These are phyloP conservation scores for Pristis pectinata DNA, from an alignment of 2,797 vertebrate genomes.

Conservation along the genomic window DNA sequence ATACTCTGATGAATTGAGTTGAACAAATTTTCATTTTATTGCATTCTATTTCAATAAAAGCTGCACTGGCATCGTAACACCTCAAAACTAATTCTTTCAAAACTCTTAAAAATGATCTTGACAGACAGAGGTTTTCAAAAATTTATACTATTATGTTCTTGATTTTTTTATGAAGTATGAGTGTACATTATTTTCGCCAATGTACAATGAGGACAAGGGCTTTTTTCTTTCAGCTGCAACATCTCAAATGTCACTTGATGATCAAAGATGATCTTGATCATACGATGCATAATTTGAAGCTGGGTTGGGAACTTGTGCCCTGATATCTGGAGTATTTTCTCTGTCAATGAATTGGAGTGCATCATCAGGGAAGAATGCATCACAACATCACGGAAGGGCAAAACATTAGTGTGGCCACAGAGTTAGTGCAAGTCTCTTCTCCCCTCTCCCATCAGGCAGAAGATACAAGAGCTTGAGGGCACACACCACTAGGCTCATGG, in stretches of 20 bases:
- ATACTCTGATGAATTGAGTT: conserved; percentile 26
- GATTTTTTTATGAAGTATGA: neutral
- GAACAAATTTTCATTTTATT: conserved; percentile 3
- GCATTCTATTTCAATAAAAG: neutral
- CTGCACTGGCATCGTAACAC: neutral
- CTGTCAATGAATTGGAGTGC: neutral
- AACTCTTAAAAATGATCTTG: conserved; percentile 10
- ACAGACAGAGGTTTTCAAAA: neutral
- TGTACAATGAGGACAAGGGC: neutral
- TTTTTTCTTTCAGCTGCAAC: neutral
- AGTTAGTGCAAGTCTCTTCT: too few species aligned
- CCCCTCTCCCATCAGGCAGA: too few species aligned
- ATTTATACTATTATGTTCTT: neutral
- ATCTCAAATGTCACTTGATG: neutral
- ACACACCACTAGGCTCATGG: too few species aligned
- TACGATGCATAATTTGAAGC: neutral
- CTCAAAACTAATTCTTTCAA: neutral
- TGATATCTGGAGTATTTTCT: neutral
- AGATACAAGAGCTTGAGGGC: too few species aligned
- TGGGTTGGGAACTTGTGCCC: neutral
- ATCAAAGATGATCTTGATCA: neutral
- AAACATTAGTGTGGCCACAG: too few species aligned
- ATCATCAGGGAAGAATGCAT: too few species aligned
- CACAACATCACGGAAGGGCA: too few species aligned
- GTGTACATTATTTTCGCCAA: neutral